A percentile compares a stretch with the other conserved stretches of the same genome.
Conservation (phyloP, 37 sponge, comb jelly and placozoan species). For the Chondrosia reniformis region DNA sequence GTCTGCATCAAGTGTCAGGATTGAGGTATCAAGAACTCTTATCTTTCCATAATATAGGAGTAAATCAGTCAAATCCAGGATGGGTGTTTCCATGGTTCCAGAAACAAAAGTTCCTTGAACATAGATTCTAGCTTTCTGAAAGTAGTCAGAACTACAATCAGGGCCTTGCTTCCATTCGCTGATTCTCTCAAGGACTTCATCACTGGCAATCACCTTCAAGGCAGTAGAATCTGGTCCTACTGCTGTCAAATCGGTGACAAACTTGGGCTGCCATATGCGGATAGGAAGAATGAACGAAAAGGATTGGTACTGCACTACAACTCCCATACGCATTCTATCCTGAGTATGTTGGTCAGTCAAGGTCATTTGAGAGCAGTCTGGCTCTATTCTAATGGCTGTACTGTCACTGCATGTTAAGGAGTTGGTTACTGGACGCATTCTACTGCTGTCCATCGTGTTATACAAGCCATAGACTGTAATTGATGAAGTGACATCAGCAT, state of each 20-base stretch:
- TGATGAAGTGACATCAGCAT: background rate
- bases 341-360: background rate
- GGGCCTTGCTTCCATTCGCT: background rate
- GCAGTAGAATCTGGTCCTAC: no score
- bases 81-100: constrained; percentile 16
- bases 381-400: background rate
- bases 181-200: background rate
- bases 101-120: constrained; percentile 10
- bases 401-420: background rate
- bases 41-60: background rate
- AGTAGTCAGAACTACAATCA: background rate
- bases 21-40: background rate
- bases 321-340: background rate
- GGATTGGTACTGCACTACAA: background rate
- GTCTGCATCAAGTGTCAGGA: background rate
- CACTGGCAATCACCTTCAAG: background rate
- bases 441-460: background rate
- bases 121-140: background rate
- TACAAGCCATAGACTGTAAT: constrained; percentile 35
- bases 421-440: background rate
- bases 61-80: background rate
- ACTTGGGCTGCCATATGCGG: constrained; percentile 45
- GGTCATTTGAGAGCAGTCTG: background rate
- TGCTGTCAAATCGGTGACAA: no score
- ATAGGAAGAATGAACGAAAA: constrained; percentile 37